These are phyloP conservation scores for Tetragonisca angustula DNA, from an alignment of 2,888 invertebrate species.

Conservation along the genomic window DNA sequence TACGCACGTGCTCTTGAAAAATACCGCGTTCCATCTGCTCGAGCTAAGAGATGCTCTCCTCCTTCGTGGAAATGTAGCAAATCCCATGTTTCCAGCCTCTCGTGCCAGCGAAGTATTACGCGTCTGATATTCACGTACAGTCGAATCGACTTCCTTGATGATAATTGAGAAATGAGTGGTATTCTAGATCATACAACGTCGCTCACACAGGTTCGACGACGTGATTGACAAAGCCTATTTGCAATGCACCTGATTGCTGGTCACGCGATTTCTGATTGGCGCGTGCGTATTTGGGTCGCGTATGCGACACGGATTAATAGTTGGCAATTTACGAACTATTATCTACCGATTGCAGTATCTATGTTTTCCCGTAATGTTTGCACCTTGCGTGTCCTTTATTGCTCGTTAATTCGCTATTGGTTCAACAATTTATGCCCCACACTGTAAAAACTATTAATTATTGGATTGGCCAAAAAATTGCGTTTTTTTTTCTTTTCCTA, in stretches of 20 bases:
- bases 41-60: neutral
- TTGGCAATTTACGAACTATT: conserved; percentile 71
- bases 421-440: no score
- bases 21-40: neutral
- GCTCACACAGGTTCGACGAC: neutral
- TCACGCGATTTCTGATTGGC: neutral
- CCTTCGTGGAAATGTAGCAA: neutral
- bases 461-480: no score
- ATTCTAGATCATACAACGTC: neutral
- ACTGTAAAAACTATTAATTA: no score
- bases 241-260: conserved; percentile 14
- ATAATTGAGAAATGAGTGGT: neutral
- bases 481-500: no score
- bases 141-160: neutral
- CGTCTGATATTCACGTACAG: neutral
- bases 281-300: neutral
- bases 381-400: no score
- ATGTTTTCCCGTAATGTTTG: no score
- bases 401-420: no score
- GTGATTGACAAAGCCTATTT: neutral
- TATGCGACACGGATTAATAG: conserved; percentile 69
- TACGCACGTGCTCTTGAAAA: conserved; percentile 7
- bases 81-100: neutral
- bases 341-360: conserved; percentile 52
- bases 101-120: neutral